These are phyloP conservation scores for Brachyptera risi DNA, from an alignment of 2,888 invertebrate genomes.

Conservation along the genomic window DNA sequence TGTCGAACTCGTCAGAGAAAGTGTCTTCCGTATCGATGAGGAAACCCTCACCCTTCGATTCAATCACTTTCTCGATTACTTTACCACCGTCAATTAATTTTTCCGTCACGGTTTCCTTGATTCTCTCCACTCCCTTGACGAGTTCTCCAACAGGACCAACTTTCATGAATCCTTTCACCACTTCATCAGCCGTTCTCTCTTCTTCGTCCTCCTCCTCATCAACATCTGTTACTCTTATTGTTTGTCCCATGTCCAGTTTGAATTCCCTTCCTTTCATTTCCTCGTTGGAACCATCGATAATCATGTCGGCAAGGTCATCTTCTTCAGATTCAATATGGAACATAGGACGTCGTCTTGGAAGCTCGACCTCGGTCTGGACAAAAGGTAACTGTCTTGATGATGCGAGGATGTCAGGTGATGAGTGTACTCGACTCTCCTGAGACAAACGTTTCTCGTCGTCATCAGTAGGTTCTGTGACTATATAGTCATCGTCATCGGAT, in stretches of 20 bases:
- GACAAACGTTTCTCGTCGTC: slow-evolving; percentile 35
- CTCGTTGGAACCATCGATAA: slow-evolving; percentile 6
- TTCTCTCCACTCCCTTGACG: slow-evolving; percentile 5
- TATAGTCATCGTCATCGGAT: slow-evolving; percentile 37
- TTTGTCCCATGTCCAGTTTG: not conserved
- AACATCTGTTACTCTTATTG: not conserved
- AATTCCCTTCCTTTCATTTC: slow-evolving; percentile 3
- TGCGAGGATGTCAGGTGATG: slow-evolving; percentile 35
- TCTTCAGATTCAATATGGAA: slow-evolving; percentile 49
- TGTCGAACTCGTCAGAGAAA: slow-evolving; percentile 25
- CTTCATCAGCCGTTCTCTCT: not conserved
- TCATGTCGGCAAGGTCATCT: slow-evolving; percentile 35
- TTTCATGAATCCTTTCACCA: slow-evolving; percentile 21
- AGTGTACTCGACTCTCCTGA: slow-evolving; percentile 29
- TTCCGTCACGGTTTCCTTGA: not conserved
- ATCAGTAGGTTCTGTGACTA: slow-evolving; percentile 33
- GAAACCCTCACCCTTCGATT: not conserved
- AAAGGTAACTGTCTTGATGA: not conserved
- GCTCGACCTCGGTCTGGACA: slow-evolving; percentile 24
- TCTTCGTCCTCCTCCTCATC: slow-evolving; percentile 6
- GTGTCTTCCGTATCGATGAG: slow-evolving; percentile 24
- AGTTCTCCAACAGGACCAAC: not conserved
- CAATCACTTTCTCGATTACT: not conserved
- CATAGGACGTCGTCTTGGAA: slow-evolving; percentile 42
- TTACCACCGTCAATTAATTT: slow-evolving; percentile 22